Evolutionary conservation across 2,888 invertebrate species (phyloP), one percentile per base, ranked within the genome.

Genomic region (Julus scanicus): DNA sequence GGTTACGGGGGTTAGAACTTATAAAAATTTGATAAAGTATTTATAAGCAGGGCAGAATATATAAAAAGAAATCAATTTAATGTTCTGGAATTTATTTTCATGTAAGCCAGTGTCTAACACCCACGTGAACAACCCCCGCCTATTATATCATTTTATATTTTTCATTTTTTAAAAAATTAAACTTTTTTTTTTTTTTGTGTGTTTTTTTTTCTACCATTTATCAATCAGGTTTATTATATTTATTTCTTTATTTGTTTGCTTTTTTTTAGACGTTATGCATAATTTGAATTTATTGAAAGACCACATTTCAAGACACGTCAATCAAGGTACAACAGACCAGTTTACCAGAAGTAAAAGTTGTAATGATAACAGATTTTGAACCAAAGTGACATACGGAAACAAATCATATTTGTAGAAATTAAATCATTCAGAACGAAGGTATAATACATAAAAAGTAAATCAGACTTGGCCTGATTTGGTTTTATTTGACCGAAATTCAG

Each of bases 371-470:
- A 13, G 13, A 80, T 80, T 37, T 80, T 37, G 80, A 80, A 13
- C 29, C 29, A 37, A 37, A 63, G 37, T 80, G 80, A 80, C 80
- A 80, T n/a, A 71, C n/a, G 20, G 29, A 71, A 71, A 80, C 80
- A 80, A 37, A 29, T 29, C 37, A 71, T 37, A 80, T 37, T 80
- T 13, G 37, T 80, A 11, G 37, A 37, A 80, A 37, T 80, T 80
- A n/a, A 15, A 80, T 80, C 80, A 80, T 37, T 80, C 80, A 80
- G 29, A 80, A 80, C 37, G 80, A 80, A 80, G 80, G 80, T 80
- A 29, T 80, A 80, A 37, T 80, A 5, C 6, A 44, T 44, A 37
- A 15, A 37, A 80, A 80, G 80, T 37, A 11, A 15, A 80, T 80
- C 80, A 80, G 37, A 29, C 15, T 37, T 37, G 80, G 37, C 80